Base-by-base conservation (phyloP, 2,797 vertebrate genomes). In the Buphagus erythrorhynchus region DNA sequence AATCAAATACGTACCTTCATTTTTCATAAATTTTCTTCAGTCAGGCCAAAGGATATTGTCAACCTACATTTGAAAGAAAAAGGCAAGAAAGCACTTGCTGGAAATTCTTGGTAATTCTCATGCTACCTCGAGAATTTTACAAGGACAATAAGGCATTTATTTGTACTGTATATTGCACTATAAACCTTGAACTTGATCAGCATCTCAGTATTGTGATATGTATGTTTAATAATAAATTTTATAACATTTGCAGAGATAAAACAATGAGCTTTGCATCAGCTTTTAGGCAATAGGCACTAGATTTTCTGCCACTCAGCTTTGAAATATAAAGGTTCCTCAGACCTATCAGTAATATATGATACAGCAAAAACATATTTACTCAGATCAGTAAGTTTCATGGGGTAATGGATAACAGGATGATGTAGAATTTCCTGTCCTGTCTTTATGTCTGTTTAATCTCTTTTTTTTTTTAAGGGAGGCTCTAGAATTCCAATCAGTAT, bases 81-180 rank as follows among this genome's bases (percentile, higher is more conserved):
- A 97, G 75, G 77, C 43, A 75, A 90, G 81, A 91, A 88, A 96
- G 63, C 63, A 76, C 71, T 95, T 96, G 51, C 68, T 91, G 68
- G 68, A 95, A 94, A 26, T 54, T 22, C 52, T 54, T 68, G 29
- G 52, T 91, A 95, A 67, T 84, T 84, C 81, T 52, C 90, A 89
- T 72, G 91, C n/a, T 46, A 42, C 67, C 71, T 95, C 54, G 54
- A n/a, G 42, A 79, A 68, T 35, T 90, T 75, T 84, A 54, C 25
- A 78, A 71, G 33, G 21, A 73, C 57, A 66, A 28, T 18, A n/a
- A 59, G 68, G 13, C 40, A 58, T 11, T 29, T 55, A 29, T 45
- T 85, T 95, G 40, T 59, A 69, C 58, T 38, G 19, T 61, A 35
- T 36, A 31, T 77, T 90, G 69, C 3, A 4, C 63, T 69, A 45